These are phyloP conservation scores for Hemibagrus guttatus DNA, from an alignment of 2,797 vertebrate genomes.

Conservation along the genomic window DNA sequence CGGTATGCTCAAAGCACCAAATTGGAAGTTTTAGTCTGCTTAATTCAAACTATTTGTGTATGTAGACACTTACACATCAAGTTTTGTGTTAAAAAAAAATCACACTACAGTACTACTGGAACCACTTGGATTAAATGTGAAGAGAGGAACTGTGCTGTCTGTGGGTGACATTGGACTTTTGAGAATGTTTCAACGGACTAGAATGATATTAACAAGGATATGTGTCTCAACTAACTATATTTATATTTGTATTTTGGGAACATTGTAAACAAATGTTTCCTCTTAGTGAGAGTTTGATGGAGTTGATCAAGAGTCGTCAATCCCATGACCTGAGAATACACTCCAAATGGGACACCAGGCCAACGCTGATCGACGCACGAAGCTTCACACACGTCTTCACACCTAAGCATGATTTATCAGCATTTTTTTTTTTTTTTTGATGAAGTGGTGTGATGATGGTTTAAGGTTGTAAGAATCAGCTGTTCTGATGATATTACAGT, in stretches of 20 bases:
- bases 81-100: not conserved
- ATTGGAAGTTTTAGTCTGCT: not conserved
- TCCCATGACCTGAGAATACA: not conserved
- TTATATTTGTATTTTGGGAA: not conserved
- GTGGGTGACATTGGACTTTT: not conserved
- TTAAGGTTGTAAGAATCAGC: slow-evolving; percentile 5
- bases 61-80: not conserved
- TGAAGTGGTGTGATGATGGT: not conserved
- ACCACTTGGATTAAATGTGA: not conserved
- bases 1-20: not conserved
- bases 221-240: not conserved
- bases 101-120: not conserved
- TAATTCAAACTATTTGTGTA: not conserved
- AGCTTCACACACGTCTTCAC: not conserved
- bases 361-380: not conserved
- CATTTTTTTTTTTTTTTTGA: no score
- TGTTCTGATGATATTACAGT: slow-evolving; percentile 15
- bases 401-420: not conserved
- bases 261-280: not conserved
- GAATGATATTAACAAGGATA: not conserved
- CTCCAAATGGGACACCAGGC: not conserved
- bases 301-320: not conserved
- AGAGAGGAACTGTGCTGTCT: not conserved
- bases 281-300: not conserved
- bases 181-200: not conserved